Percentiles rank a stretch among this genome's conserved stretches.
Evolutionary conservation across 2,113 vertebrate species (phyloP).

Genomic region (Sapayoa aenigma): DNA sequence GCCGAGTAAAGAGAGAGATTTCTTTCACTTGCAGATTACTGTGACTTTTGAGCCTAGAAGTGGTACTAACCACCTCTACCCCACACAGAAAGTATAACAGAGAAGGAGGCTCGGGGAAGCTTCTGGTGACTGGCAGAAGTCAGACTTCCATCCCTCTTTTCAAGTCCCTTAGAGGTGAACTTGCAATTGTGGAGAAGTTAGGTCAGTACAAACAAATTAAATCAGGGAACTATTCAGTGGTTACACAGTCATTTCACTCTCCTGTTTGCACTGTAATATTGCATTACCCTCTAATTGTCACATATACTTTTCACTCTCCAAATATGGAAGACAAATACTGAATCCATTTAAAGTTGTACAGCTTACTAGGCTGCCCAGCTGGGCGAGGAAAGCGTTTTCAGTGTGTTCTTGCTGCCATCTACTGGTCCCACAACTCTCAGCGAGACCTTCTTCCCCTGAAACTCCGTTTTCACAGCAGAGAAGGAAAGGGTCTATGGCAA

Average conservation of each 20-base stretch:
- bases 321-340: conserved; percentile 63
- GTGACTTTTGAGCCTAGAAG: background rate
- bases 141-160: background rate
- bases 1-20: rapidly evolving
- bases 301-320: conserved; percentile 51
- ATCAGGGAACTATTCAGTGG: background rate
- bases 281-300: conserved; percentile 65
- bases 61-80: background rate
- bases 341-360: background rate
- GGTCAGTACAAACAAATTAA: conserved; percentile 53
- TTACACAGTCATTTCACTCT: conserved; percentile 36
- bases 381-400: background rate
- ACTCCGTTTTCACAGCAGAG: background rate
- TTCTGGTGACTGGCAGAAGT: background rate
- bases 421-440: conserved; percentile 1
- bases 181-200: conserved; percentile 4
- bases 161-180: background rate
- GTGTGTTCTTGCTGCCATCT: conserved; percentile 75
- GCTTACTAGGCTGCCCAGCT: background rate
- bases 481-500: background rate
- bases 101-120: background rate
- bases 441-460: background rate
- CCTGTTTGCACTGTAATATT: conserved; percentile 65
- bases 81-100: background rate
- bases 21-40: background rate